Percentiles rank a stretch among this genome's conserved stretches.
phyloP scores from a whole-genome alignment of 2,888 invertebrate genomes.

The Leucophenga montana region DNA sequence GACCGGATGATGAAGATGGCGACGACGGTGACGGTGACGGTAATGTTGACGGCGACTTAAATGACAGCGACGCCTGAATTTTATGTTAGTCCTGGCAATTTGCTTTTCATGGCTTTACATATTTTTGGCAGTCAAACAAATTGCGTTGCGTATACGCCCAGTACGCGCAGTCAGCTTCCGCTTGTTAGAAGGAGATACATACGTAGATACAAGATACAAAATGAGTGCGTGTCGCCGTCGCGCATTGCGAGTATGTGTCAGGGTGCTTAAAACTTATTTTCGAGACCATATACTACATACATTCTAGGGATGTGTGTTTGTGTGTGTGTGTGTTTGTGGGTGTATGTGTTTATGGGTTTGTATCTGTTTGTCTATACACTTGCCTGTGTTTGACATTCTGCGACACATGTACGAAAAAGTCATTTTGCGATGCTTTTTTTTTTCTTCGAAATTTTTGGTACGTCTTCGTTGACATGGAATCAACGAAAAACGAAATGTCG shows the following conservation, averaged over 20 bases:
- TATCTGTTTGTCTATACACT: conserved; percentile 1
- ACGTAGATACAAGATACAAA: not conserved
- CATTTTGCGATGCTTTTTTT: not conserved
- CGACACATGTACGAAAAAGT: conserved; percentile 24
- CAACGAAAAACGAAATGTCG: not conserved
- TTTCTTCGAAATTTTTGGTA: not conserved
- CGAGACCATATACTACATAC: not conserved
- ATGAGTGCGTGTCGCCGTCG: not conserved
- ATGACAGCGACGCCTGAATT: conserved; percentile 21
- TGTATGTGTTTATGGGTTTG: conserved; percentile 9
- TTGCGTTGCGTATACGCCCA: conserved; percentile 19
- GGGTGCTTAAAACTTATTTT: conserved; percentile 11
- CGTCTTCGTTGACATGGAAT: not conserved
- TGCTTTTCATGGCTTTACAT: conserved; percentile 27
- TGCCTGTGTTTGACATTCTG: conserved; percentile 34
- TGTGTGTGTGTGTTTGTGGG: not conserved
- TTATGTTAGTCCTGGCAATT: conserved; percentile 25
- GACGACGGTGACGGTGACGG: not conserved
- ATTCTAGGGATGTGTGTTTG: not conserved
- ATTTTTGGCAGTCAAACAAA: conserved; percentile 29
- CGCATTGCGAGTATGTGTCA: conserved; percentile 19
- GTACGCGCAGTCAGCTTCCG: not conserved
- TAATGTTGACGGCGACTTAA: conserved; percentile 1
- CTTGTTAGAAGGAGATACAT: not conserved
- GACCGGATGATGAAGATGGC: not conserved